Evolutionary conservation across 2,113 vertebrate genomes (phyloP).

Genomic region (Tenrec ecaudatus): DNA sequence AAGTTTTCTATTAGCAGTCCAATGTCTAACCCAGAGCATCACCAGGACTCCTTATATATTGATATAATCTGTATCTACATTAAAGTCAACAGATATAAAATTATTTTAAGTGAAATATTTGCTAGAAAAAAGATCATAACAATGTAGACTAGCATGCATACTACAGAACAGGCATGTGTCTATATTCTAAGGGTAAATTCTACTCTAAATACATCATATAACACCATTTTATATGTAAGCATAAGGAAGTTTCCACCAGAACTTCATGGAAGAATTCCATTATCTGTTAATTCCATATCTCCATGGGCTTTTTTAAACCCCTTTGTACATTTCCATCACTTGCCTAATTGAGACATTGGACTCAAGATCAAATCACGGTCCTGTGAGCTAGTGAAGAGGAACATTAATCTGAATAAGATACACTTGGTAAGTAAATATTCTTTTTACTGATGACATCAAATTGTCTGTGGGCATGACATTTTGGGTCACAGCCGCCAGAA

Average conservation of each 20-base stretch:
- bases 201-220: not conserved
- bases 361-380: not conserved
- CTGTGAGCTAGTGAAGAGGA: not conserved
- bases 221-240: not conserved
- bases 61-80: not conserved
- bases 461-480: not conserved
- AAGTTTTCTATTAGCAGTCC: no score
- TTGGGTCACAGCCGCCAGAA: fast-evolving
- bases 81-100: not conserved
- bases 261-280: no score
- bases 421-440: not conserved
- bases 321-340: not conserved
- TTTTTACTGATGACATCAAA: not conserved
- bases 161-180: not conserved
- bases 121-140: not conserved
- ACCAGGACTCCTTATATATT: not conserved
- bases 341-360: not conserved
- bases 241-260: no score
- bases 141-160: not conserved
- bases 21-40: no score
- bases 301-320: no score
- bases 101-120: conserved; percentile 27
- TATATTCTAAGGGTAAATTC: conserved; percentile 13
- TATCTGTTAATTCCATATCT: no score
- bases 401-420: not conserved